Evolutionary conservation across 2,797 vertebrate species (phyloP).

Genomic region (Prunella strophiata): DNA sequence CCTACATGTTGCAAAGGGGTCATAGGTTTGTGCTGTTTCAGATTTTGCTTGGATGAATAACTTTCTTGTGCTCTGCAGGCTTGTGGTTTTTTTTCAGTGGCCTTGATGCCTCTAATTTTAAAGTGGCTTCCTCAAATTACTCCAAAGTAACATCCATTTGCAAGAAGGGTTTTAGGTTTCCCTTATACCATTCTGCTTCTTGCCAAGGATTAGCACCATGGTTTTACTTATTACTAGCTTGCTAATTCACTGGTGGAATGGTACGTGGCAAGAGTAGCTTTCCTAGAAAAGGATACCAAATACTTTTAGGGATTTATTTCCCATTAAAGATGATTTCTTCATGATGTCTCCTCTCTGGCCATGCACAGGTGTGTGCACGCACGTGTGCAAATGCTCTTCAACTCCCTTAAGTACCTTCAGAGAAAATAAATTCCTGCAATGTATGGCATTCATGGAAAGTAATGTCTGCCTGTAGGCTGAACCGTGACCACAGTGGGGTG

Average conservation of each 20-base stretch:
- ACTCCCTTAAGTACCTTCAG: not conserved
- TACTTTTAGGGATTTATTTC: not conserved
- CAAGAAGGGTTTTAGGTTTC: not conserved
- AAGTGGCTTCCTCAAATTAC: not conserved
- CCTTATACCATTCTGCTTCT: not conserved
- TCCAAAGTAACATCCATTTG: not conserved
- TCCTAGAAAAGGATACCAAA: not conserved
- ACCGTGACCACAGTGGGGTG: rapidly evolving
- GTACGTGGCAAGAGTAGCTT: not conserved
- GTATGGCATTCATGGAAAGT: rapidly evolving
- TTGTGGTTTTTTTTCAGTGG: not conserved
- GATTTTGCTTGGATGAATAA: not conserved
- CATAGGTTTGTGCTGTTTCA: not conserved
- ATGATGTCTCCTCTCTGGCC: not conserved
- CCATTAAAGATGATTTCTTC: not conserved
- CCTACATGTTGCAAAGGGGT: not conserved
- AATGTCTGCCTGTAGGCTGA: not conserved
- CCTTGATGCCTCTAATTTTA: not conserved
- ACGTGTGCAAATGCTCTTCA: rapidly evolving
- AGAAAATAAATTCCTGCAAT: not conserved
- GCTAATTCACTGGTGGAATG: not conserved
- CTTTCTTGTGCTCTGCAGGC: not conserved
- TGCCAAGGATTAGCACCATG: not conserved
- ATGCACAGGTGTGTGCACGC: rapidly evolving
- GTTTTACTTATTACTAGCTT: not conserved